These are phyloP conservation scores for Lasioglossum calceatum DNA, from an alignment of 2,888 invertebrate genomes.

Conservation along the genomic window DNA sequence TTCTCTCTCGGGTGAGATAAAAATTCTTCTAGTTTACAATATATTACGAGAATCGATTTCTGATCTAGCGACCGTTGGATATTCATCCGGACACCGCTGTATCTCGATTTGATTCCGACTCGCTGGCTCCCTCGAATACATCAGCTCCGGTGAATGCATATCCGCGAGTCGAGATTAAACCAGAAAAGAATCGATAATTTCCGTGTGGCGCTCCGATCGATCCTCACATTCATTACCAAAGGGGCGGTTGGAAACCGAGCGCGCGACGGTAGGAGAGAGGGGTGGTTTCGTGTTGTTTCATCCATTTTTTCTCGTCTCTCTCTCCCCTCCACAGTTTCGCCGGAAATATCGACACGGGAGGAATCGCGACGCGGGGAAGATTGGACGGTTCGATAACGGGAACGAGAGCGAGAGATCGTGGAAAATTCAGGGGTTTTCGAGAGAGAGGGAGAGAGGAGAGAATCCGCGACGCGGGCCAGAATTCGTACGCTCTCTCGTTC, in stretches of 20 bases:
- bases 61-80: too few species aligned
- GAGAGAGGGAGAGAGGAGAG: not conserved
- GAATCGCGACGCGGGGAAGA: slow-evolving; percentile 6
- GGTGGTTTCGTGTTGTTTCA: not conserved
- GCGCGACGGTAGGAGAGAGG: not conserved
- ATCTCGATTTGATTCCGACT: not conserved
- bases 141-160: not conserved
- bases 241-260: not conserved
- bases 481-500: slow-evolving; percentile 18
- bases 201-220: slow-evolving; percentile 23
- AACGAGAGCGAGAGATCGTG: slow-evolving; percentile 29
- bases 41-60: too few species aligned
- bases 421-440: slow-evolving; percentile 32
- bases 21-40: too few species aligned
- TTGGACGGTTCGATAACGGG: slow-evolving; percentile 21
- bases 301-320: slow-evolving; percentile 28
- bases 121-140: not conserved
- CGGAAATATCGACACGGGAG: slow-evolving; percentile 42
- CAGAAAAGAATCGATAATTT: slow-evolving; percentile 41
- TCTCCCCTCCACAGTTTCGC: not conserved
- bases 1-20: too few species aligned
- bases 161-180: not conserved
- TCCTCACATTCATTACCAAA: slow-evolving; percentile 12
- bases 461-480: slow-evolving; percentile 27
- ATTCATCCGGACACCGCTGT: not conserved